Percentiles rank a stretch among this genome's conserved stretches.
These are phyloP conservation scores for Tapera naevia DNA, from an alignment of 2,797 vertebrate species.

Conservation along the genomic window DNA sequence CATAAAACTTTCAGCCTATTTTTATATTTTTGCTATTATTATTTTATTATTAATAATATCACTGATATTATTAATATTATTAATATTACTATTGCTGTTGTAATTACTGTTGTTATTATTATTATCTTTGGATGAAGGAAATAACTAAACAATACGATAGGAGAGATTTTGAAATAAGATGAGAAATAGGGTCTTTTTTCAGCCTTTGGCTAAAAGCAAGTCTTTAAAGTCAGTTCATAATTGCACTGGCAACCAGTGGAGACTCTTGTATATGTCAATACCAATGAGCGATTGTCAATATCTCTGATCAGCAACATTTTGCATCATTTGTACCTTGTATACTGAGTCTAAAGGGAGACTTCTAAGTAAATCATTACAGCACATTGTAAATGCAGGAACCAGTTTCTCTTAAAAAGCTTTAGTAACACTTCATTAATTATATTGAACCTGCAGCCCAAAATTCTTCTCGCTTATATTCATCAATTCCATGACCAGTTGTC, in stretches of 20 bases:
- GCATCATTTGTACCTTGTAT: slow-evolving; percentile 70
- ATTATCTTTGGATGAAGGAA: neutral
- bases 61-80: too few relatives aligned
- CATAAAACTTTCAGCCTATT: neutral
- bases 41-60: too few relatives aligned
- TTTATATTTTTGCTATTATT: neutral
- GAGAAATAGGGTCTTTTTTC: neutral
- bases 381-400: slow-evolving; percentile 66
- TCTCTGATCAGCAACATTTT: slow-evolving; percentile 67
- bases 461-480: slow-evolving; percentile 59
- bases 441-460: slow-evolving; percentile 65
- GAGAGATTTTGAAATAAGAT: neutral
- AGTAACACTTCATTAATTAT: slow-evolving; percentile 74
- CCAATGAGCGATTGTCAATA: slow-evolving; percentile 70
- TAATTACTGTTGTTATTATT: neutral
- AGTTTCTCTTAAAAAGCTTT: slow-evolving; percentile 59
- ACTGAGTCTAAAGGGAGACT: slow-evolving; percentile 54
- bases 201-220: slow-evolving; percentile 33
- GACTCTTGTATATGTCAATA: slow-evolving; percentile 60
- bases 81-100: too few relatives aligned
- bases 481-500: slow-evolving; percentile 38
- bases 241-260: slow-evolving; percentile 26
- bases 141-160: neutral
- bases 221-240: slow-evolving; percentile 62
- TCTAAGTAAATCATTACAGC: slow-evolving; percentile 67